Conservation (phyloP, 2,113 vertebrate species). For the Takifugu flavidus region DNA sequence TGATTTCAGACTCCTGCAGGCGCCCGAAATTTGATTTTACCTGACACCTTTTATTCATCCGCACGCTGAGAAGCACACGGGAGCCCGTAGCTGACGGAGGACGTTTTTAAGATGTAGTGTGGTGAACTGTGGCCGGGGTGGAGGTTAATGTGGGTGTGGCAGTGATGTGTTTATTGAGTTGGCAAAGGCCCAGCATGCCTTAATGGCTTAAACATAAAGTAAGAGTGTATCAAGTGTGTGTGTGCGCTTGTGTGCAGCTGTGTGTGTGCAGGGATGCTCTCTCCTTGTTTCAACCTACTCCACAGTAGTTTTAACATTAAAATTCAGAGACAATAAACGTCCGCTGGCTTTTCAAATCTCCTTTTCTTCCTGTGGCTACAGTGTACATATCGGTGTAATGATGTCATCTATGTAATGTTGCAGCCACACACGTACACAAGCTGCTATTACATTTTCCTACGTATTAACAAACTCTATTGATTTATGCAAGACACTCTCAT, state of each 20-base stretch:
- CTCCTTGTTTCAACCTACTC: conserved; percentile 23
- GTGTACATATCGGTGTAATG: too few species aligned
- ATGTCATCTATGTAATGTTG: neutral
- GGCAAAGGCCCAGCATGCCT: conserved; percentile 32
- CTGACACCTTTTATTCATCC: conserved; percentile 8
- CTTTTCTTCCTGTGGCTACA: too few species aligned
- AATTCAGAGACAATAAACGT: neutral
- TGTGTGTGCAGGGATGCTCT: neutral
- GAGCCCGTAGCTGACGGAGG: neutral
- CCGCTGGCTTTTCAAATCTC: too few species aligned
- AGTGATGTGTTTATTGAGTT: conserved; percentile 28
- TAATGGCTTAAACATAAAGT: conserved; percentile 54
- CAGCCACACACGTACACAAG: neutral
- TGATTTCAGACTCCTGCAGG: neutral
- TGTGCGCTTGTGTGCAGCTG: conserved; percentile 5
- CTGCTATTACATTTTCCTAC: too few species aligned
- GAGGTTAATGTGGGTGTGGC: conserved; percentile 26
- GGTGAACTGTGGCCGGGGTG: conserved; percentile 1
- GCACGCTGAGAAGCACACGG: neutral
- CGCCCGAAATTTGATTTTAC: conserved; percentile 4
- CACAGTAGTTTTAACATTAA: neutral
- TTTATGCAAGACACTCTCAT: too few species aligned
- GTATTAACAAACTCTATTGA: too few species aligned
- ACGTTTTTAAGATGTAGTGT: conserved; percentile 21
- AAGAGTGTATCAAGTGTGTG: conserved; percentile 29